phyloP scores from a whole-genome alignment of 2,113 vertebrate species.

The Aptenodytes patagonicus region DNA sequence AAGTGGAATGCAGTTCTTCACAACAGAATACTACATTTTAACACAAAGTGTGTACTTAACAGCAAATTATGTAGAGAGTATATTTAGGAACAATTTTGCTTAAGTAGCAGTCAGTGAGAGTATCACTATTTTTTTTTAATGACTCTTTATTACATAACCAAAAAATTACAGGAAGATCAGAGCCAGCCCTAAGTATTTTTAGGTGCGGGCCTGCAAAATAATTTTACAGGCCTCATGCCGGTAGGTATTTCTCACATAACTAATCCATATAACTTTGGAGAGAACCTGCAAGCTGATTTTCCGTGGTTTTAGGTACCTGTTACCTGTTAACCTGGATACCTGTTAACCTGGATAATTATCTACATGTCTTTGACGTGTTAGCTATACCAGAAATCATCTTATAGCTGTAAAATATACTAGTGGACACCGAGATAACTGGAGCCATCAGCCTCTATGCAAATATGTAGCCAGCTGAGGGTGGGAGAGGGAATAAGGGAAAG shows the following conservation, averaged over 20 bases:
- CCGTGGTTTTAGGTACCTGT: neutral
- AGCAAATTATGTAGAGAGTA: neutral
- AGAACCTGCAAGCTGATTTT: neutral
- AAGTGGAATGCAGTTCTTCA: neutral
- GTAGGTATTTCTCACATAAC: neutral
- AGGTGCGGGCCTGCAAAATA: neutral
- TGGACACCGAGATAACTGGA: neutral
- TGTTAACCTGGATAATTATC: neutral
- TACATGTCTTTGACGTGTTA: accelerated
- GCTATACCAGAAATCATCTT: neutral
- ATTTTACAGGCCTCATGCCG: neutral
- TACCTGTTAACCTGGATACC: neutral
- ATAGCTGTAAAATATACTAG: neutral
- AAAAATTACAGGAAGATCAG: neutral
- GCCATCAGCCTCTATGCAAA: neutral
- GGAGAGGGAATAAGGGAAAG: neutral
- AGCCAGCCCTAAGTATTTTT: neutral
- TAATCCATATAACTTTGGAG: neutral
- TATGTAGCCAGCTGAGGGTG: neutral
- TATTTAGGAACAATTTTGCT: neutral
- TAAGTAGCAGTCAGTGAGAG: neutral
- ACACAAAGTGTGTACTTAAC: neutral
- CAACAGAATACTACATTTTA: neutral
- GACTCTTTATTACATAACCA: neutral
- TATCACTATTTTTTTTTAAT: neutral